phyloP scores from a whole-genome alignment of 2,797 vertebrate genomes.

The Squalus acanthias region DNA sequence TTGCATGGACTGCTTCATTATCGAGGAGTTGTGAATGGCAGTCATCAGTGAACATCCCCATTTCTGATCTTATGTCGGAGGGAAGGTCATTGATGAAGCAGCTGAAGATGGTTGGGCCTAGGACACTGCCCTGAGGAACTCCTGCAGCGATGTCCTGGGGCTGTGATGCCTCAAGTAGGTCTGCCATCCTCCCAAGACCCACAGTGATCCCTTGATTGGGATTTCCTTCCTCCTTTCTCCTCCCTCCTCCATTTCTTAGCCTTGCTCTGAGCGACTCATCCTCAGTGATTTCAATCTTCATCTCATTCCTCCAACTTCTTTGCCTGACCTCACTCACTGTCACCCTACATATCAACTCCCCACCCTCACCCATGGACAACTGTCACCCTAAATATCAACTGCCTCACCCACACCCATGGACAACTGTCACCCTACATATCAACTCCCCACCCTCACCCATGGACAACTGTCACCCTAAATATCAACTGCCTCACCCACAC shows the following conservation, averaged over 20 bases:
- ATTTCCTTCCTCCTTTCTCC: neutral
- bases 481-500: no score
- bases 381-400: no score
- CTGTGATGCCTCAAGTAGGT: neutral
- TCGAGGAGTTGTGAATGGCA: no score
- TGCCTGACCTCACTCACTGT: neutral
- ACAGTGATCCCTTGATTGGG: neutral
- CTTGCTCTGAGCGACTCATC: neutral
- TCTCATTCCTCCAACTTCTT: neutral
- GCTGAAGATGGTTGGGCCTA: no score
- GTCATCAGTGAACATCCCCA: no score
- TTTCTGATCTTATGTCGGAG: no score
- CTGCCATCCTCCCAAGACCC: neutral
- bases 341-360: neutral
- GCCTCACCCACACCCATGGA: no score
- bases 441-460: neutral
- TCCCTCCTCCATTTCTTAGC: neutral
- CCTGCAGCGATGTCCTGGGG: no score
- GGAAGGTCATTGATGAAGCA: no score
- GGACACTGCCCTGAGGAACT: no score
- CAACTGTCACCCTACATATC: neutral
- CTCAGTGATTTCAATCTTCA: neutral
- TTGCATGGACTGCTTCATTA: no score
- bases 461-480: no score
- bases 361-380: neutral